Evolutionary conservation across 2,888 invertebrate species (phyloP), one percentile per base, ranked within the genome.

Genomic region (Exephanes ischioxanthus): DNA sequence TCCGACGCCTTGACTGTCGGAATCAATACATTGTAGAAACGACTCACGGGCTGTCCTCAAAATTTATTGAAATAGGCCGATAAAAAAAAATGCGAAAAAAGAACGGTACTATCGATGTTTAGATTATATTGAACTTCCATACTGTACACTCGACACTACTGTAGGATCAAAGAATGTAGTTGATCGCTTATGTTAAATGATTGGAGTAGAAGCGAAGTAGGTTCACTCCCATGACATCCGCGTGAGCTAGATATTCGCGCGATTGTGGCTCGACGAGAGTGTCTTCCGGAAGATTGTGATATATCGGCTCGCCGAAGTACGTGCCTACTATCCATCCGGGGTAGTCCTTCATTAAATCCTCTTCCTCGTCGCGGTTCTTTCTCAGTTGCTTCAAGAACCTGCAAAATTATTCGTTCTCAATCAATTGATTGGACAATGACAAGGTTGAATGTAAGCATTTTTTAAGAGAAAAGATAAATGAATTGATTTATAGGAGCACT

Each of bases 311-410:
- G 5, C 98, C 98, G 89, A 97, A 98, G 94, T 96, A 97, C 1
- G 97, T 99, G 68, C 99, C 99, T 6, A 97, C 96, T 95, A 97
- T 96, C 99, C 99, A 99, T 88, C 97, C 97, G 82, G 97, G 97
- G 16, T 98, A 97, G 94, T 98, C 96, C 88, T 96, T 96, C 99
- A 99, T 99, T 48, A 99, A 95, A 80, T 97, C 96, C 1, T 95
- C 95, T 94, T 99, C 99, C 87, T 97, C 97, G 19, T 98, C 98
- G 19, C 98, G 96, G 94, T 98, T 97, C 82, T 95, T 95, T 76
- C 97, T 95, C 53, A 97, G 90, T 90, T 98, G 97, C 91, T 97
- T 98, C 92, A 99, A 93, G 90, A 94, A 94, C 77, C 96, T 96
- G 88, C 3, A 87, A 90, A 22, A 55, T 30, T 11, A 30, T 61